Conservation (phyloP, 2,113 vertebrate species). For the Acrocephalus kingi region DNA sequence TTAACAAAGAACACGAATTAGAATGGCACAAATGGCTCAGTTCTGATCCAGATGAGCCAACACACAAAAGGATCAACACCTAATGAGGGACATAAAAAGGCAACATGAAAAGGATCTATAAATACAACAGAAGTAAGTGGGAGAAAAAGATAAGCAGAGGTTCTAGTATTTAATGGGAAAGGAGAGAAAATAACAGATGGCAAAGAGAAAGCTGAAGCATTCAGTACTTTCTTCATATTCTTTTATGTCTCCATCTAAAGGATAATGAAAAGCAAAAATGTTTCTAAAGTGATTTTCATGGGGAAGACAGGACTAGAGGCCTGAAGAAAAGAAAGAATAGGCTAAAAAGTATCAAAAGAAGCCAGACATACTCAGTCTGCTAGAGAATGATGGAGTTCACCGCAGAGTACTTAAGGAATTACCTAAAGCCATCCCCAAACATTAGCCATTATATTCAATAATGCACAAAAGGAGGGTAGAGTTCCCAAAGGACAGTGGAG, state of each 20-base stretch:
- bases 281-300: not conserved
- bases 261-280: not conserved
- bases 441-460: conserved; percentile 1
- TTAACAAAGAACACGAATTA: not conserved
- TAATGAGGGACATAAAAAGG: conserved; percentile 9
- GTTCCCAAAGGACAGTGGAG: not conserved
- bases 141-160: not conserved
- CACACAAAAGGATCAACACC: conserved; percentile 37
- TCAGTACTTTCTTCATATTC: not conserved
- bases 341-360: not conserved
- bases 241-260: not conserved
- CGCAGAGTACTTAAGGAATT: not conserved
- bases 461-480: not conserved
- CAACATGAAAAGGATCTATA: not conserved
- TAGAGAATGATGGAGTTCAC: not conserved
- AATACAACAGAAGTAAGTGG: not conserved
- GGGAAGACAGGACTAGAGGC: not conserved
- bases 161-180: conserved; percentile 14
- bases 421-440: conserved; percentile 41
- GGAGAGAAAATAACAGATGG: conserved; percentile 7
- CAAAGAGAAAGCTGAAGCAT: not conserved
- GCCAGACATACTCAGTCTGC: not conserved
- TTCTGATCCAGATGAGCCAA: not conserved
- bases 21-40: not conserved
- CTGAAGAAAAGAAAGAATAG: not conserved